These are phyloP conservation scores for Pycnomerus fuliginosus DNA, from an alignment of 2,888 invertebrate species.

Conservation along the genomic window DNA sequence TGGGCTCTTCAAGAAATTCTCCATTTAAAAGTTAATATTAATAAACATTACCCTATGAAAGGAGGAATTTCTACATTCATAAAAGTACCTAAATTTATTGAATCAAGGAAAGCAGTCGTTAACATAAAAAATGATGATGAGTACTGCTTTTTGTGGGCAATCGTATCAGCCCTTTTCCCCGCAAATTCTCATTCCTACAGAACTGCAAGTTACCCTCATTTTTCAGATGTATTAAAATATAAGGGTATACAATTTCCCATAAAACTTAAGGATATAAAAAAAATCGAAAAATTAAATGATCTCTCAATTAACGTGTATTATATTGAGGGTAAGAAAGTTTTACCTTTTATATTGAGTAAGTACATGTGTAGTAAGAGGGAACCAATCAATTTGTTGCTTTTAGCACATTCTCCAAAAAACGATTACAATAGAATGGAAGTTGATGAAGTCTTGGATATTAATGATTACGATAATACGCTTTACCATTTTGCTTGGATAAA, in stretches of 20 bases:
- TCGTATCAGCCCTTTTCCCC: constrained; percentile 31
- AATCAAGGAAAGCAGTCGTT: constrained; percentile 28
- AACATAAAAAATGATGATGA: constrained; percentile 37
- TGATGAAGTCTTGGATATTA: too few relatives aligned
- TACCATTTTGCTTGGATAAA: constrained; percentile 29
- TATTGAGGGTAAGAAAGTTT: too few relatives aligned
- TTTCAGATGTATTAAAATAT: constrained; percentile 28
- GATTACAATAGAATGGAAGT: too few relatives aligned
- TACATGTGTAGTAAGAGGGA: constrained; percentile 11
- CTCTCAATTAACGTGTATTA: constrained; percentile 33
- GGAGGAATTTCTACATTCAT: constrained; percentile 30
- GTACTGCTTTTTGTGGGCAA: constrained; percentile 34
- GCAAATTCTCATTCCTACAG: constrained; percentile 18
- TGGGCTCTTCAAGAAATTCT: too few relatives aligned
- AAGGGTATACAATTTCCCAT: constrained; percentile 32
- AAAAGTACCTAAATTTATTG: constrained; percentile 27
- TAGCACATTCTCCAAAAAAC: constrained; percentile 11
- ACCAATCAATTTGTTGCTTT: constrained; percentile 24
- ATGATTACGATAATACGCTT: constrained; percentile 4
- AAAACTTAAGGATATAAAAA: too few relatives aligned
- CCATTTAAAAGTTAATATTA: constrained; percentile 34
- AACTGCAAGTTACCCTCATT: constrained; percentile 30
- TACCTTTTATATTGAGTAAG: constrained; percentile 10
- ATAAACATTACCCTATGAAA: constrained; percentile 29
- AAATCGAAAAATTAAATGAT: constrained; percentile 34